Base-by-base conservation (phyloP, 1,140 invertebrate species). In the Bradysia coprophila region DNA sequence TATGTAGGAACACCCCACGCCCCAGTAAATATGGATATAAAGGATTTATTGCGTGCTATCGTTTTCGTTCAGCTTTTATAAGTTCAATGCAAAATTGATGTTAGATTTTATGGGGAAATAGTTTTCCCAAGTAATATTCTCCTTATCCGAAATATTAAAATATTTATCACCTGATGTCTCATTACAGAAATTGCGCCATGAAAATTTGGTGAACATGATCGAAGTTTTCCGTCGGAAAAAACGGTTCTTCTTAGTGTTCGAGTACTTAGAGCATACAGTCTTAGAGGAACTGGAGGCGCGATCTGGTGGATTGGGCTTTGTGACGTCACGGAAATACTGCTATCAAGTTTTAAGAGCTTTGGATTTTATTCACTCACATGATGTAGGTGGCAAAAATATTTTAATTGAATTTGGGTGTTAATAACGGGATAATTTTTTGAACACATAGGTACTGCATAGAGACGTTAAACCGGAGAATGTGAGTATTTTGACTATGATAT, bases 391-490 rank as follows among this genome's bases (percentile, higher is more conserved):
- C 36, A 18, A 13, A 4, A 37, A 19, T 33, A 24, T 32, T n/a
- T n/a, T n/a, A n/a, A n/a, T n/a, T n/a, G n/a, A n/a, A n/a, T n/a
- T n/a, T n/a, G n/a, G 21, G 13, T 43, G 6, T 28, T 13, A 28
- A 42, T 16, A 18, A 42, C 10, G 6, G 5, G 33, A 6, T 34
- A 19, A n/a, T 42, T 24, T n/a, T n/a, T n/a, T 38, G 37, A 19
- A 41, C 15, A 13, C 57, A 41, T 62, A 90, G 83, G 84, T 90
- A 49, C 86, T 93, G 51, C 88, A 93, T 57, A 66, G 88, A 21
- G 88, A 91, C 58, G 73, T 91, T 8, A 93, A 93, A 55, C 86
- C 87, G n/a, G 87, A 91, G 57, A 93, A 93, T 55, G 75, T 93
- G n/a, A n/a, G n/a, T n/a, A n/a, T n/a, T n/a, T n/a, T n/a, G n/a